Evolutionary conservation across 2,888 invertebrate species (phyloP).

Genomic region (Drosophila prostipennis): DNA sequence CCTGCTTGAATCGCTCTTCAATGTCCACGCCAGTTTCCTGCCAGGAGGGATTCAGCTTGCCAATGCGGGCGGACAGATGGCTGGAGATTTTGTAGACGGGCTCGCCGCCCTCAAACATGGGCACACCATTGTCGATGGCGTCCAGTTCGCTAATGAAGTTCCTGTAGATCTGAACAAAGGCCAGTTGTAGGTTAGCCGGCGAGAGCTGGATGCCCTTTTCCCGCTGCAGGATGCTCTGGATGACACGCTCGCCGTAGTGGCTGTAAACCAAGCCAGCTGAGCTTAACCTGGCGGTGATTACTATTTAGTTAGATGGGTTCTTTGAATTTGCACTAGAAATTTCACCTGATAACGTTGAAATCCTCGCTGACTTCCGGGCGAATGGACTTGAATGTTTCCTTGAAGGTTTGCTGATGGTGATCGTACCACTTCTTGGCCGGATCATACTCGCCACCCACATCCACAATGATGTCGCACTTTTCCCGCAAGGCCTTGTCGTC

Average conservation of each 20-base stretch:
- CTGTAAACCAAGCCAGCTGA: conserved; percentile 97
- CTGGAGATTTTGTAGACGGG: conserved; percentile 92
- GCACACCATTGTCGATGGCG: conserved; percentile 98
- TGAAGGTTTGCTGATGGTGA: conserved; percentile 95
- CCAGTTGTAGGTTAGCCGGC: conserved; percentile 85
- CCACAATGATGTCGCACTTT: conserved; percentile 95
- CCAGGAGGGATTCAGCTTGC: conserved; percentile 93
- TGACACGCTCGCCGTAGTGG: conserved; percentile 93
- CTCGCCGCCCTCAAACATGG: conserved; percentile 90
- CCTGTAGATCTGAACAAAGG: conserved; percentile 92
- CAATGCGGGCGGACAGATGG: conserved; percentile 90
- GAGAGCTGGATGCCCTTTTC: conserved; percentile 84
- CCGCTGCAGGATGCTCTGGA: conserved; percentile 86
- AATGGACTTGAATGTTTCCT: conserved; percentile 88
- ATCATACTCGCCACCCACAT: conserved; percentile 95
- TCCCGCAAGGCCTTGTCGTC: conserved; percentile 87
- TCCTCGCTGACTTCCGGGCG: conserved; percentile 87
- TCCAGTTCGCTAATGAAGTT: conserved; percentile 96
- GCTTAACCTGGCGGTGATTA: conserved; percentile 89
- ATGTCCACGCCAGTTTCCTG: conserved; percentile 86
- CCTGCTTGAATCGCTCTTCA: conserved; percentile 89
- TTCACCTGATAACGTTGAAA: conserved; percentile 86
- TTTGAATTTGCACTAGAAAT: neutral
- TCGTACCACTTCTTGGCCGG: conserved; percentile 92
- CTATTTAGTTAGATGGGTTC: neutral